These are phyloP conservation scores for Neodiprion lecontei DNA, from an alignment of 1,140 invertebrate species.

Conservation along the genomic window DNA sequence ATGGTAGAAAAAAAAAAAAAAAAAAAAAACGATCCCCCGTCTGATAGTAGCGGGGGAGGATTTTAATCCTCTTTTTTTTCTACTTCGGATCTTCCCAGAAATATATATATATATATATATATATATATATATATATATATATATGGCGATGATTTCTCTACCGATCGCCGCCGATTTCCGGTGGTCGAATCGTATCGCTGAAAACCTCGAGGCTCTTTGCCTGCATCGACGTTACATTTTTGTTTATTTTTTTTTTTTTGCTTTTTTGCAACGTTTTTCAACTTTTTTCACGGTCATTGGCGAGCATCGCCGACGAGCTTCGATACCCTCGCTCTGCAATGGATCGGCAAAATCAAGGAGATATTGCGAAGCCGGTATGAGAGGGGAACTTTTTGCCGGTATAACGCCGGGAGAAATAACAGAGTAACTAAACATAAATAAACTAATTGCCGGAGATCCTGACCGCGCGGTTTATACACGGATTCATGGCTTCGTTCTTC, in stretches of 20 bases:
- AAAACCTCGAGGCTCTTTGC: too few species aligned
- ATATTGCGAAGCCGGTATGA: too few species aligned
- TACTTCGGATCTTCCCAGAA: not conserved
- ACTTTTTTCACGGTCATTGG: not conserved
- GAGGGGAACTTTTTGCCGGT: too few species aligned
- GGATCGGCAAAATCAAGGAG: not conserved
- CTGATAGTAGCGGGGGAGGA: not conserved
- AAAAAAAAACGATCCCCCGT: not conserved
- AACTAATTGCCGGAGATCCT: conserved; percentile 9
- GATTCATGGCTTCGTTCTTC: conserved; percentile 27
- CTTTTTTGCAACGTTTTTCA: not conserved
- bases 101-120: not conserved
- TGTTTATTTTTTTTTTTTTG: not conserved
- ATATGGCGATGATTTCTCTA: not conserved
- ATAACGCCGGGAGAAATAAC: too few species aligned
- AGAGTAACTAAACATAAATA: too few species aligned
- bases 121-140: conserved; percentile 8
- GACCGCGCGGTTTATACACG: conserved; percentile 16
- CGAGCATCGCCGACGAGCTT: not conserved
- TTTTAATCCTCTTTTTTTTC: not conserved
- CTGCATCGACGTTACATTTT: not conserved
- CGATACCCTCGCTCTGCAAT: not conserved
- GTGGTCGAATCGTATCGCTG: too few species aligned
- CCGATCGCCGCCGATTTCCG: too few species aligned
- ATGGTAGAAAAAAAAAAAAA: not conserved